Evolutionary conservation across 1,140 invertebrate species (phyloP).

Genomic region (Dendroctonus ponderosae): DNA sequence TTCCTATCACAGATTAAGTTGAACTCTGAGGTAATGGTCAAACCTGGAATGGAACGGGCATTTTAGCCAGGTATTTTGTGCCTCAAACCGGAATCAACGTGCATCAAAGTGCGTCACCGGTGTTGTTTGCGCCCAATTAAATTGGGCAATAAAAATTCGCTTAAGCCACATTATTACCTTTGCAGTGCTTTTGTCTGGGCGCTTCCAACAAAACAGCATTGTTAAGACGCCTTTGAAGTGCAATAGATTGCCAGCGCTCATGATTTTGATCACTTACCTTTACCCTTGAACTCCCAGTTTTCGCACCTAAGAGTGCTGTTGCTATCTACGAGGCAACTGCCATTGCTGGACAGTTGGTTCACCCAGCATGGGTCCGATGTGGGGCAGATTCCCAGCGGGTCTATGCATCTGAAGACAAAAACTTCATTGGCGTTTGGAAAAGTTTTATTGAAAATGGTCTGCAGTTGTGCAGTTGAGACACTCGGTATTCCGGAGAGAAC

Average conservation of each 20-base stretch:
- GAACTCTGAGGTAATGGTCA: conserved; percentile 67
- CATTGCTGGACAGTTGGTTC: conserved; percentile 44
- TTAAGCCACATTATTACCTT: conserved; percentile 16
- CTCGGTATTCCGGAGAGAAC: too few species aligned
- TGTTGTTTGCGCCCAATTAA: neutral
- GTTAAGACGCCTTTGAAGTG: neutral
- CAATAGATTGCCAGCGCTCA: too few species aligned
- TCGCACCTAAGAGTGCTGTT: conserved; percentile 54
- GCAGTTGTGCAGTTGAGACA: too few species aligned
- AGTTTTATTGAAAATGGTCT: too few species aligned
- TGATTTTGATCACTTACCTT: conserved; percentile 47
- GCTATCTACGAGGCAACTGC: conserved; percentile 7
- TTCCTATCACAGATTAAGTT: conserved; percentile 64
- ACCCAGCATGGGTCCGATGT: conserved; percentile 52
- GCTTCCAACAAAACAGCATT: neutral
- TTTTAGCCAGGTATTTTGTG: neutral
- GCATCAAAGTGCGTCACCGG: too few species aligned
- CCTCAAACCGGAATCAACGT: too few species aligned
- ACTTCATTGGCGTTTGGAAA: neutral
- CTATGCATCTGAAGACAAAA: conserved; percentile 16
- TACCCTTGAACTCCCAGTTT: conserved; percentile 65
- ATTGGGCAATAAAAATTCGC: conserved; percentile 20
- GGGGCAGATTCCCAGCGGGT: conserved; percentile 47
- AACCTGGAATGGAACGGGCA: conserved; percentile 44
- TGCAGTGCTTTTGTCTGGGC: conserved; percentile 7